Percentiles rank a stretch among this genome's conserved stretches.
Conservation (phyloP, 1,140 invertebrate species). For the Acromyrmex heyeri region DNA sequence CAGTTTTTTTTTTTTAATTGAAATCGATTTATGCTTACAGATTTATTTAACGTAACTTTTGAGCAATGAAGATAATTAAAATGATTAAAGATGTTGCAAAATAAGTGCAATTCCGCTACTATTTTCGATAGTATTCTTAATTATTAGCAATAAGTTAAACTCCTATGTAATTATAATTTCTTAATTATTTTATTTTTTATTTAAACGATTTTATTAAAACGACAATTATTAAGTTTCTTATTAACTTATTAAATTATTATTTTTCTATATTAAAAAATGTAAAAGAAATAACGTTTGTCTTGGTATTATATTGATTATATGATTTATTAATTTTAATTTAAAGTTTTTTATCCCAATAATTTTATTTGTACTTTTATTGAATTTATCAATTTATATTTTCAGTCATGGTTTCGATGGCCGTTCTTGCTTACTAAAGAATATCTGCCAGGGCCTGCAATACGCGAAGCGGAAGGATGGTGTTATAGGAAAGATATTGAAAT, state of each 20-base stretch:
- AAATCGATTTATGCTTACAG: neutral
- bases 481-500: conserved; percentile 82
- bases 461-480: conserved; percentile 76
- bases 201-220: neutral
- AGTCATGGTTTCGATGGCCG: conserved; percentile 88
- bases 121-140: conserved; percentile 8
- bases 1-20: neutral
- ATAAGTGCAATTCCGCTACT: neutral
- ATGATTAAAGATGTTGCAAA: neutral
- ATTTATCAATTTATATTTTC: conserved; percentile 69
- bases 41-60: neutral
- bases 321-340: conserved; percentile 20
- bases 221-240: neutral
- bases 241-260: neutral
- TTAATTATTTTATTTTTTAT: neutral
- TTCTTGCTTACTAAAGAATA: conserved; percentile 87
- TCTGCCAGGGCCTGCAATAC: conserved; percentile 86
- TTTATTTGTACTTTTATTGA: conserved; percentile 2
- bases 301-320: neutral
- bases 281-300: neutral
- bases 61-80: neutral
- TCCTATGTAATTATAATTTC: too few species aligned
- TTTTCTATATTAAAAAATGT: neutral
- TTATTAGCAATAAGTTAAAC: neutral
- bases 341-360: conserved; percentile 4